Base-by-base conservation (phyloP, 1,140 invertebrate species). In the Caenorhabditis brenneri region DNA sequence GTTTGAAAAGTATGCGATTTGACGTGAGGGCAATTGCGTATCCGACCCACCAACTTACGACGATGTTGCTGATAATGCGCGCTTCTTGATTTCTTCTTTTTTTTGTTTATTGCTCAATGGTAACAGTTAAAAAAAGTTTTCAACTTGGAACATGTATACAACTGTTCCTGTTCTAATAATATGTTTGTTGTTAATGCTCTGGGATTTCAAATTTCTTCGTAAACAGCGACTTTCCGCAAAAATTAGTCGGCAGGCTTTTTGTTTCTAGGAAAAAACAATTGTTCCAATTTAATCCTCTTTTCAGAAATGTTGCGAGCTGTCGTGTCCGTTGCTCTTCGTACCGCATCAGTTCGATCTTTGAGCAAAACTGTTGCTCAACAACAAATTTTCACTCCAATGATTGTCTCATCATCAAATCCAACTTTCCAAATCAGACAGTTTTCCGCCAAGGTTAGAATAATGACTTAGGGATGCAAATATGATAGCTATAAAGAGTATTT, bases 361-460 rank as follows among this genome's bases (percentile, higher is more conserved):
- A 74, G 36, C 65, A 74, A 22, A 15, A 31, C 9, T 12, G 12
- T n/a, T 7, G 22, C 24, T 9, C 36, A 74, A 42, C 6, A 33
- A 33, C 33, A 29, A 46, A 12, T 39, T 15, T 42, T 74, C 65
- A 24, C 36, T 15, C 65, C 65, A 22, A 24, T 46, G 29, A 15
- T 74, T 22, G 7, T 42, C n/a, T 42, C 65, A 19, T 6, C 36
- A n/a, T 31, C 12, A 10, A 74, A 46, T 27, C 65, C 65, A 46
- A 27, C 22, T 0, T 9, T 74, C 10, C 65, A 74, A 7, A 74
- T 74, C 33, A 74, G 65, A 74, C n/a, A 22, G n/a, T 74, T 24
- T 15, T 74, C 65, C 15, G 65, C 65, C n/a, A 74, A 74, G 65
- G 65, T 74, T 12, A 46, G 36, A n/a, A n/a, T 74, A n/a, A n/a